phyloP scores from a whole-genome alignment of 2,888 invertebrate genomes.

The Andrena flavipes region DNA sequence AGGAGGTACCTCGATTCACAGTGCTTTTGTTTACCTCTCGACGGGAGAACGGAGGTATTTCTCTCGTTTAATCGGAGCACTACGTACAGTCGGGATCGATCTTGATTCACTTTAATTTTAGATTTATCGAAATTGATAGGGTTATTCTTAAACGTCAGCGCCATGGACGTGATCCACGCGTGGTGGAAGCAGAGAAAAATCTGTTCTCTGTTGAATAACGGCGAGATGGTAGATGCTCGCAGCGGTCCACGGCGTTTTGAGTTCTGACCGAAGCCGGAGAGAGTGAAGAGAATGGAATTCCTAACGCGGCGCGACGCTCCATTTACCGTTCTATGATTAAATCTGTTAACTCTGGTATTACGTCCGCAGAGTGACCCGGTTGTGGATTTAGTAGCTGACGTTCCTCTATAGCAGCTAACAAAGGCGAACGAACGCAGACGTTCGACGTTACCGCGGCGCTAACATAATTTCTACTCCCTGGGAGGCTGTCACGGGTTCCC shows the following conservation, averaged over 20 bases:
- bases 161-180: not conserved
- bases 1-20: slow-evolving; percentile 19
- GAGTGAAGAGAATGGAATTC: slow-evolving; percentile 54
- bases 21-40: slow-evolving; percentile 51
- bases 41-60: slow-evolving; percentile 4
- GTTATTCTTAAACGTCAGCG: not conserved
- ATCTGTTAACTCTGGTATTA: slow-evolving; percentile 55
- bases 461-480: not conserved
- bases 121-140: not conserved
- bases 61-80: not conserved
- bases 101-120: not conserved
- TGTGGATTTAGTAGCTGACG: slow-evolving; percentile 53
- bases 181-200: not conserved
- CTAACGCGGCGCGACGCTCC: slow-evolving; percentile 53
- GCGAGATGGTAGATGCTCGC: not conserved
- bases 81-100: not conserved
- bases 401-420: slow-evolving; percentile 17
- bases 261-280: slow-evolving; percentile 16
- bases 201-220: too few species aligned
- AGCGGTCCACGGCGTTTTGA: not conserved
- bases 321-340: slow-evolving; percentile 65
- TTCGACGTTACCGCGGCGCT: slow-evolving; percentile 17
- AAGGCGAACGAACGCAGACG: slow-evolving; percentile 12
- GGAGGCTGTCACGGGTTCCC: not conserved
- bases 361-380: slow-evolving; percentile 56